Base-by-base conservation (phyloP, 2,797 vertebrate genomes). In the Echiichthys vipera region DNA sequence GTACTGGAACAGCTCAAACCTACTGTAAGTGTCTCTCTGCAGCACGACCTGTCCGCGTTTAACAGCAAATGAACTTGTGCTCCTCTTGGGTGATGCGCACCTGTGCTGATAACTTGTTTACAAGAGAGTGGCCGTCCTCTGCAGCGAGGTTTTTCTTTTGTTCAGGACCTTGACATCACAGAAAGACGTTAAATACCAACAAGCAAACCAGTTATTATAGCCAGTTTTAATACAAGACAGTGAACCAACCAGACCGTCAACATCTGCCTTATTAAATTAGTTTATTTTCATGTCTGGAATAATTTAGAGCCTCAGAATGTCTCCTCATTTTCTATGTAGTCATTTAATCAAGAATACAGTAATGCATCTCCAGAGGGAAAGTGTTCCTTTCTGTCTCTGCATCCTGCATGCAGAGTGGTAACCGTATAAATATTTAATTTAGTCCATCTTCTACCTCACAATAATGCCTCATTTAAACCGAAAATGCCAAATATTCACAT, bases 1-100 rank as follows among this genome's bases (percentile, higher is more conserved):
- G 75, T 93, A 94, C 79, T 94, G 93, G 93, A 94, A 94, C 93
- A 94, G 93, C 91, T 94, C 93, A 1, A 94, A 94, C 87, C 71
- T 92, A 13, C 90, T 84, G 93, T 94, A 86, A 94, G 93, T 93
- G 68, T n/a, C 70, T 49, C 2, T 34, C 27, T 40, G 20, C 61
- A n/a, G 42, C 65, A 46, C 27, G 24, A n/a, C n/a, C 25, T 6
- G 24, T 50, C 37, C 27, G 25, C 24, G 36, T 30, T 40, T 12
- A 7, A 12, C 22, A 2, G 18, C 49, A 5, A 22, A 63, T 47
- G 7, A 43, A 74, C 58, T 72, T 53, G 62, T 42, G 24, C 25
- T 30, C 5, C 45, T 40, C 56, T 84, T 61, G 74, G 75, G 50
- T 25, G 58, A 24, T 29, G 77, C 73, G 70, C 80, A 85, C 77